Percentiles rank a stretch among this genome's conserved stretches.
Conservation (phyloP, 1,140 invertebrate genomes). For the Agrilus planipennis region DNA sequence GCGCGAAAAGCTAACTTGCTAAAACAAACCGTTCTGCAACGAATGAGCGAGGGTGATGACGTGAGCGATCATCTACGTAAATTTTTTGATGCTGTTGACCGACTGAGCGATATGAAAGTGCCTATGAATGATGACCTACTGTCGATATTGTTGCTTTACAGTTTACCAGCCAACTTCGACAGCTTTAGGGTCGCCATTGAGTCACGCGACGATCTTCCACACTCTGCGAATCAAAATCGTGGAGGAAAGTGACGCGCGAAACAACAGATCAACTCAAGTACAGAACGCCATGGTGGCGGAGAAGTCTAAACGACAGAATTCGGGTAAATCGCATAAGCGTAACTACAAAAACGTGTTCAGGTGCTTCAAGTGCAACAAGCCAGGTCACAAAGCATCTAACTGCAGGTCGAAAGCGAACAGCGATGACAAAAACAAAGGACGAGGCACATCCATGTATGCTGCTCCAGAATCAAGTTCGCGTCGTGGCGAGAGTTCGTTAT, state of each 20-base stretch:
- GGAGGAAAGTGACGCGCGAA: slow-evolving; percentile 20
- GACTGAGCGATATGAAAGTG: slow-evolving; percentile 13
- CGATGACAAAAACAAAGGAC: too few species aligned
- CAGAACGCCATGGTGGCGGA: background rate
- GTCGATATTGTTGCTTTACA: slow-evolving; percentile 20
- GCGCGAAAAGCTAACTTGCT: slow-evolving; percentile 18
- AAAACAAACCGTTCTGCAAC: slow-evolving; percentile 10
- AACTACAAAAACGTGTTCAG: too few species aligned
- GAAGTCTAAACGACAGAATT: too few species aligned
- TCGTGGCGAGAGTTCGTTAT: too few species aligned
- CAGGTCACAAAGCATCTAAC: too few species aligned
- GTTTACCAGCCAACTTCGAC: slow-evolving; percentile 16
- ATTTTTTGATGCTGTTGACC: too few species aligned
- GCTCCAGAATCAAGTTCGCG: too few species aligned
- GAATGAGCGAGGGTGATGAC: background rate
- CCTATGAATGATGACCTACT: slow-evolving; percentile 12
- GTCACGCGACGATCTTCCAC: slow-evolving; percentile 19
- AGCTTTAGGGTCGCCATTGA: slow-evolving; percentile 23
- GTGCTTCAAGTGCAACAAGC: too few species aligned
- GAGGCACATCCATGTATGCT: too few species aligned
- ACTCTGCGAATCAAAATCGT: slow-evolving; percentile 22
- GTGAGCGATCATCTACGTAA: background rate
- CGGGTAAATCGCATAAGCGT: too few species aligned
- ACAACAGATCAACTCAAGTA: background rate
- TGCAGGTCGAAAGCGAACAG: too few species aligned